Percentiles rank a stretch among this genome's conserved stretches.
Conservation (phyloP, 2,888 invertebrate species). For the Bruchidius siliquastri region DNA sequence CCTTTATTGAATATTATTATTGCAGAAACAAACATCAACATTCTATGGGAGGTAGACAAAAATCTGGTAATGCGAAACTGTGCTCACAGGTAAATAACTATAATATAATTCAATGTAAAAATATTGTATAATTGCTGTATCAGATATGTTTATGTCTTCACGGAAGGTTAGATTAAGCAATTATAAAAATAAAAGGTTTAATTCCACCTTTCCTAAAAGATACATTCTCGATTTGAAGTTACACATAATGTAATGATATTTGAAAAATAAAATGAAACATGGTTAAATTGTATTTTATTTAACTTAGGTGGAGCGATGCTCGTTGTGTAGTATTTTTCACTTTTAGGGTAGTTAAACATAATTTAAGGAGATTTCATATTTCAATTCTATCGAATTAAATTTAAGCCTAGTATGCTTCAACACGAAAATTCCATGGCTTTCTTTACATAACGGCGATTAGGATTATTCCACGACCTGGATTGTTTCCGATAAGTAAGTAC, state of each 20-base stretch:
- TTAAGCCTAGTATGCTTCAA: too few species aligned
- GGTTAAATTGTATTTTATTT: background rate
- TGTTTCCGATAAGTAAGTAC: too few species aligned
- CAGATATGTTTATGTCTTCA: background rate
- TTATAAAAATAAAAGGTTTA: background rate
- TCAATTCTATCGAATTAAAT: too few species aligned
- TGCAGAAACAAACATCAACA: too few species aligned
- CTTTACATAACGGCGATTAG: too few species aligned
- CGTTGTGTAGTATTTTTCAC: too few species aligned
- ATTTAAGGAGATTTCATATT: too few species aligned
- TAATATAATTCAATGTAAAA: background rate
- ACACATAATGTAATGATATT: slow-evolving; percentile 44
- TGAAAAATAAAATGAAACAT: slow-evolving; percentile 34
- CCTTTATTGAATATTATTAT: too few species aligned
- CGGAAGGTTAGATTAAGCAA: background rate
- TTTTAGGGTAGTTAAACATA: too few species aligned
- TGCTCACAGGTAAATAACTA: background rate
- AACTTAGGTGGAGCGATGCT: too few species aligned
- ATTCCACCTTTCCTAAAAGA: background rate
- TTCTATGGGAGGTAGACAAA: background rate
- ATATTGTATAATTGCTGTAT: background rate
- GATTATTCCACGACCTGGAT: too few species aligned
- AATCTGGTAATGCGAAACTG: background rate
- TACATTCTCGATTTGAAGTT: slow-evolving; percentile 31
- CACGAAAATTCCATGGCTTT: too few species aligned